Percentiles rank a stretch among this genome's conserved stretches.
Evolutionary conservation across 2,113 vertebrate species (phyloP).

Genomic region (human): GRCh38 chr2:27606501-27607000

Average conservation of each 20-base stretch:
- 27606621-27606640: too few species aligned
- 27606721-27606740: neutral
- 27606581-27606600: too few species aligned
- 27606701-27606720: neutral
- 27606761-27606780: neutral
- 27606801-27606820: neutral
- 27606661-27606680: too few species aligned
- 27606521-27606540: too few species aligned
- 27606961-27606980: neutral
- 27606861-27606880: neutral
- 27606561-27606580: too few species aligned
- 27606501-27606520: too few species aligned
- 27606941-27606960: neutral
- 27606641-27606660: too few species aligned
- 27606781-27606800: neutral
- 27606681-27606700: neutral
- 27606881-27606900: neutral
- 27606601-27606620: too few species aligned
- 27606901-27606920: neutral
- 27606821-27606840: neutral
- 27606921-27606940: neutral
- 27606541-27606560: too few species aligned
- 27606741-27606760: neutral
- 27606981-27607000: neutral
- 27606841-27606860: neutral